A percentile compares a stretch with the other conserved stretches of the same genome.
Conservation (phyloP, 2,888 invertebrate species). For the Bombylius major region DNA sequence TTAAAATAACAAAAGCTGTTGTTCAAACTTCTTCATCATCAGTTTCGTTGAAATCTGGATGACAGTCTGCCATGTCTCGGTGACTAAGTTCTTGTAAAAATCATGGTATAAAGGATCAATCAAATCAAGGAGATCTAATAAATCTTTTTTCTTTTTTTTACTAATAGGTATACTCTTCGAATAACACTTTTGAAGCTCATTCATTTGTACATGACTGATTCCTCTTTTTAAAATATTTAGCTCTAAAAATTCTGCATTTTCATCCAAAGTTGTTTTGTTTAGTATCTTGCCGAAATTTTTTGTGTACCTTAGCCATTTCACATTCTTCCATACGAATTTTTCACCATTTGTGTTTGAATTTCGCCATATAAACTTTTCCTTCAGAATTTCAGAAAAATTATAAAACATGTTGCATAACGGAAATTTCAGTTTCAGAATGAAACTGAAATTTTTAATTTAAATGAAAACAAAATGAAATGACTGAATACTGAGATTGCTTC, state of each 20-base stretch:
- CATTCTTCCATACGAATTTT: constrained; percentile 3
- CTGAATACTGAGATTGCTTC: too few species aligned
- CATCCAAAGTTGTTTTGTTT: constrained; percentile 2
- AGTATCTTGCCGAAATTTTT: neutral
- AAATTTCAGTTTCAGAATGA: too few species aligned
- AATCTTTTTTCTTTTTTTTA: neutral
- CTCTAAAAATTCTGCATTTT: neutral
- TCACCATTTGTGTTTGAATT: constrained; percentile 2
- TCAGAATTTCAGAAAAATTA: neutral
- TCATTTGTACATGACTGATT: neutral
- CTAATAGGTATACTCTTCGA: neutral
- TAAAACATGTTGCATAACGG: too few species aligned
- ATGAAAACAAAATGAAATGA: too few species aligned
- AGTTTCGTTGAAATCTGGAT: too few species aligned
- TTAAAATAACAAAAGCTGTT: too few species aligned
- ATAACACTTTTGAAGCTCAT: too few species aligned
- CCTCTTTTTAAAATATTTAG: constrained; percentile 1
- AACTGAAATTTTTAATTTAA: too few species aligned
- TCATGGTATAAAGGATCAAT: neutral
- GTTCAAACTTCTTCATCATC: too few species aligned
- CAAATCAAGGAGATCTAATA: neutral
- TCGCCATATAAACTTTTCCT: constrained; percentile 1
- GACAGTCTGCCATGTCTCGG: neutral
- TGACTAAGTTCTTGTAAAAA: neutral
- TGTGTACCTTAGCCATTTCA: constrained; percentile 2